A percentile compares a stretch with the other conserved stretches of the same genome.
Conservation (phyloP, 2,113 vertebrate species). For the Aviceda subcristata region DNA sequence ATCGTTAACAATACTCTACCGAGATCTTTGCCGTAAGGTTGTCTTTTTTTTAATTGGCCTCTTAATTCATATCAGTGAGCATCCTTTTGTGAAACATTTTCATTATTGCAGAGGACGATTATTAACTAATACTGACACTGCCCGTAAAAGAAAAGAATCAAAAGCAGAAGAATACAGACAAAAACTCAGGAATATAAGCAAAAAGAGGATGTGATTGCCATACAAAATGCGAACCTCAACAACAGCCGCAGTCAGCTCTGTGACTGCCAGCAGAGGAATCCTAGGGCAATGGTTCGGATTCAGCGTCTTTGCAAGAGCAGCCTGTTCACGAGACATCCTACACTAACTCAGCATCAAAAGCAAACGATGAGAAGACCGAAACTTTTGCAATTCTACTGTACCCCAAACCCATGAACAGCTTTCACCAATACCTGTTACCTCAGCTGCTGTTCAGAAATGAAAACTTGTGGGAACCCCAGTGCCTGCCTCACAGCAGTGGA, state of each 20-base stretch:
- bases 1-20: neutral
- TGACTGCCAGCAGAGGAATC: neutral
- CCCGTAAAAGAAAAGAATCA: neutral
- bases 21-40: neutral
- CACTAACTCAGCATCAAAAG: neutral
- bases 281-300: neutral
- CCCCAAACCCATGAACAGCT: neutral
- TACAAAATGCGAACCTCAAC: neutral
- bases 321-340: neutral
- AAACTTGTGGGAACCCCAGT: neutral
- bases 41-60: neutral
- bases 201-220: neutral
- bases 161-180: neutral
- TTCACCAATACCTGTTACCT: neutral
- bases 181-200: neutral
- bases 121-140: neutral
- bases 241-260: neutral
- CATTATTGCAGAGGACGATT: neutral
- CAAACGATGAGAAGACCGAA: neutral
- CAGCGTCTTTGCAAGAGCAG: neutral
- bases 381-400: neutral
- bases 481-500: neutral
- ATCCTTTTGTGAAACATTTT: neutral
- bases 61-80: neutral
- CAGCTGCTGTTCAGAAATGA: neutral